Base-by-base conservation (phyloP, 2,113 vertebrate species). In the Rhodinocichla rosea region DNA sequence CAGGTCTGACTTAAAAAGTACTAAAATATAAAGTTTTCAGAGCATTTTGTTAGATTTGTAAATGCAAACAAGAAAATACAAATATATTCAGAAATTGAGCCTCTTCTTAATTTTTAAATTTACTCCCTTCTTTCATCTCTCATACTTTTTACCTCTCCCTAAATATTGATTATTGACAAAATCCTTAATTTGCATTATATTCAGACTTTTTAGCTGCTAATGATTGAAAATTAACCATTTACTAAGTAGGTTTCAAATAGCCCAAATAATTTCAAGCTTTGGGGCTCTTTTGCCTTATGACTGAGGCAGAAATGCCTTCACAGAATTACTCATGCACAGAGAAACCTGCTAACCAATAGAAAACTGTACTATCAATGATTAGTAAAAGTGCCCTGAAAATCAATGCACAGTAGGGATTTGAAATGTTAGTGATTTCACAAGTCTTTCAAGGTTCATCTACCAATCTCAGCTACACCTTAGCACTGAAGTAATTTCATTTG, bases 301-400 rank as follows among this genome's bases (percentile, higher is more conserved):
- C 26, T 50, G 45, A 69, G 33, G 33, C 28, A 62, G 32, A 89
- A 87, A 63, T 2, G 2, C 9, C 9, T 70, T 14, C 53, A 63
- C 13, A 62, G 49, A 82, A 75, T 81, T 77, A 62, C 26, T 32
- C 16, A 50, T 35, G 15, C 26, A 50, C 18, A 73, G 15, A 79
- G 50, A 89, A 91, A 79, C 16, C 10, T 83, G 10, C 3, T 76
- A 73, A 92, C 68, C 81, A 80, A 74, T 55, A 90, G 47, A 70
- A 90, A 95, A 76, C 67, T 52, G 63, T 59, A 59, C 10, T 42
- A 62, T 80, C 44, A 80, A 65, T 65, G 67, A 86, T 94, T 88
- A 91, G 89, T 83, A 92, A 82, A 94, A 83, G 6, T n/a, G 35
- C 77, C 81, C 50, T 92, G 47, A 92, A 94, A 92, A 95, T 94